Conservation (phyloP, 2,113 vertebrate species). For the Gallinago paraguaiae region DNA sequence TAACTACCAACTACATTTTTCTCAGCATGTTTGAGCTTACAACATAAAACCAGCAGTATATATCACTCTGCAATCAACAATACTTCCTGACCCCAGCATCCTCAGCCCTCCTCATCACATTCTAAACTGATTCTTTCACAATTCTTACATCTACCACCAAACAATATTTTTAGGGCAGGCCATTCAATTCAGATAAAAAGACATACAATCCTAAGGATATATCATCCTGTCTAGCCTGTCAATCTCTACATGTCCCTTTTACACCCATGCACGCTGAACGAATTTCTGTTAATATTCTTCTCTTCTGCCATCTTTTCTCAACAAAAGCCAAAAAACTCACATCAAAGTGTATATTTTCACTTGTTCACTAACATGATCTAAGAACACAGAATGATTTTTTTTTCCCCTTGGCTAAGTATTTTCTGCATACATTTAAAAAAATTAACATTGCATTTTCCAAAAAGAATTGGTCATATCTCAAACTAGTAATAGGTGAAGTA, state of each 20-base stretch:
- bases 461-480: neutral
- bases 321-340: neutral
- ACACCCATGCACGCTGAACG: rapidly evolving
- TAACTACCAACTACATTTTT: neutral
- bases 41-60: neutral
- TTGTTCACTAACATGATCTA: neutral
- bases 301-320: neutral
- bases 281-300: neutral
- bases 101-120: neutral
- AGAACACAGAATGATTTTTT: neutral
- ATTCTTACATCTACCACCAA: neutral
- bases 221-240: neutral
- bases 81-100: neutral
- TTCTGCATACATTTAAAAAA: neutral
- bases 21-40: neutral
- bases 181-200: neutral
- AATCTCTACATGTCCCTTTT: neutral
- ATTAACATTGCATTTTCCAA: neutral
- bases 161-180: neutral
- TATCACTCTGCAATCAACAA: neutral
- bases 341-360: neutral
- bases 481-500: neutral
- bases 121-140: neutral
- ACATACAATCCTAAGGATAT: neutral
- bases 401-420: neutral